Evolutionary conservation across 2,888 invertebrate species (phyloP), one percentile per base, ranked within the genome.

Genomic region (Tanypteryx hageni): DNA sequence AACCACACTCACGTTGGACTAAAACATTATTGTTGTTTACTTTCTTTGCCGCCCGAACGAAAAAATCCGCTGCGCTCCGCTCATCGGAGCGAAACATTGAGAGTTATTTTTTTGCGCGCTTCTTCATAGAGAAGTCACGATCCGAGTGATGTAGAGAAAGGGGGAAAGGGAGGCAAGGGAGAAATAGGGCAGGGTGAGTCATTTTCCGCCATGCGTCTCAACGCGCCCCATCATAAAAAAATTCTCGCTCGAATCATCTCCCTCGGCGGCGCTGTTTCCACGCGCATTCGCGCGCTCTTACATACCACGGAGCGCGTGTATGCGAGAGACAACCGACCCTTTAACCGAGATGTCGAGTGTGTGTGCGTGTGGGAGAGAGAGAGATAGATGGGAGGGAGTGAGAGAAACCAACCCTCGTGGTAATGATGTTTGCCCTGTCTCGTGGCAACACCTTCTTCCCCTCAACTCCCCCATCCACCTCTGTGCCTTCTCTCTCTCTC

Each of bases 341-440:
- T 44, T 44, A 44, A 44, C 44, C 44, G 44, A 44, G 44, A 44
- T 44, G 44, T 44, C 1, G 44, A 3, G 44, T 44, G 44, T 44
- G 44, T 5, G 44, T 44, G 44, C 5, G 44, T 44, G 44, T 44
- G 44, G 44, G 44, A 5, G 44, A 44, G 44, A 44, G 44, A 44
- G 44, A 44, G 44, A 44, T 1, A 44, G 5, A 44, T 44, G 5
- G 44, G 5, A 3, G 44, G 44, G 44, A 44, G 44, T 44, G 76
- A 27, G 76, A 27, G 22, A 14, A 64, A 64, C 64, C 44, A n/a
- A 76, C 76, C 22, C 68, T 68, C 68, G 68, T 13, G 11, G 76
- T 76, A 76, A 76, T 76, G 76, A 76, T 76, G 76, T 76, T 76
- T 76, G 76, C 76, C 27, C 76, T 76, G 76, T 27, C 76, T 76